Conservation (phyloP, 1,140 invertebrate species). For the Babylonia areolata region DNA sequence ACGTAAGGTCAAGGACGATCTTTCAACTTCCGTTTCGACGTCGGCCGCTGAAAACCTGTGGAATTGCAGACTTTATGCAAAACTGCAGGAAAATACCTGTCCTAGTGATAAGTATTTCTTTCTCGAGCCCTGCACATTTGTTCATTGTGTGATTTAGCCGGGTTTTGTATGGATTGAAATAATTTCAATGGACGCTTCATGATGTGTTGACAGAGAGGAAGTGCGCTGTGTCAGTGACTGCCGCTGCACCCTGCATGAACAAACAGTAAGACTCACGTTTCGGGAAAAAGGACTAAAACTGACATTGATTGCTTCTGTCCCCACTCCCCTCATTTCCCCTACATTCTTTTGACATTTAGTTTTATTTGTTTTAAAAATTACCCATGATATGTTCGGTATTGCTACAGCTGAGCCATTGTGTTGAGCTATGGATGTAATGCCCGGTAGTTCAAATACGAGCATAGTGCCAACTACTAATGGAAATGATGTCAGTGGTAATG, state of each 20-base stretch:
- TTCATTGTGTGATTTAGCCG: neutral
- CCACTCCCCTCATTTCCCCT: too few relatives aligned
- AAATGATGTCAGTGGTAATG: constrained; percentile 23
- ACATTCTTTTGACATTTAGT: too few relatives aligned
- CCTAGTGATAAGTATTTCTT: neutral
- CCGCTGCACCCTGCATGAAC: neutral
- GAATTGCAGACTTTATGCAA: neutral
- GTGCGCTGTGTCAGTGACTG: neutral
- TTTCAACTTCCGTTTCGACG: constrained; percentile 36
- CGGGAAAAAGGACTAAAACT: neutral
- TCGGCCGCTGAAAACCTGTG: constrained; percentile 36
- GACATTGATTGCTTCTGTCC: neutral
- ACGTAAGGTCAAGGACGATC: constrained; percentile 17
- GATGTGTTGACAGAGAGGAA: neutral
- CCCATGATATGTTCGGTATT: neutral
- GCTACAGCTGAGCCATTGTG: neutral
- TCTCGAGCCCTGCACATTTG: neutral
- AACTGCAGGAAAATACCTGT: neutral
- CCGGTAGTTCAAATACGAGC: constrained; percentile 9
- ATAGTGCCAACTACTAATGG: constrained; percentile 20
- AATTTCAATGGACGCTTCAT: neutral
- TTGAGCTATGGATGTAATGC: constrained; percentile 36
- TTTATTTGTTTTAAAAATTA: neutral
- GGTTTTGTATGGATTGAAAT: neutral
- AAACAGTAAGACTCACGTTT: neutral